Conservation (phyloP, 2,113 vertebrate genomes). For the Ophthalmolycus amberensis region DNA sequence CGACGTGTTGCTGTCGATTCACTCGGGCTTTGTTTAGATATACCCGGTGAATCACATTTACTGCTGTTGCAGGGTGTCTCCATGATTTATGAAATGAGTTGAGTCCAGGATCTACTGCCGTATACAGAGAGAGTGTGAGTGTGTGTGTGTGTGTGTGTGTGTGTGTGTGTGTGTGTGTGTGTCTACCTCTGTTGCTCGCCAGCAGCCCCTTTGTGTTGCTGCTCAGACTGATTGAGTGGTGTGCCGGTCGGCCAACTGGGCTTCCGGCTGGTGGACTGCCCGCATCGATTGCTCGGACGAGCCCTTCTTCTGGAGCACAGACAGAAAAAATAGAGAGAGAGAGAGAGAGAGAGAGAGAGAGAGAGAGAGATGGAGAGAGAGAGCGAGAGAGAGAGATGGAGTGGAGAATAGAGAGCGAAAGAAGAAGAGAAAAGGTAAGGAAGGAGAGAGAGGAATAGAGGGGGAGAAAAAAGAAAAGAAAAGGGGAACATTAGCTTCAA, state of each 20-base stretch:
- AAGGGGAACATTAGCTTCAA: conserved; percentile 79
- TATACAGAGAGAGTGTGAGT: background rate
- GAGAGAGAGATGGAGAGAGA: background rate
- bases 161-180: background rate
- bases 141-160: background rate
- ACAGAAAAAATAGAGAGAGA: conserved; percentile 23
- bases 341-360: background rate
- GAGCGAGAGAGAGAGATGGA: background rate
- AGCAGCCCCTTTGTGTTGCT: conserved; percentile 49
- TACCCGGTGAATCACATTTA: conserved; percentile 23
- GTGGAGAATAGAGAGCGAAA: background rate
- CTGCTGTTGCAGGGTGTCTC: conserved; percentile 16
- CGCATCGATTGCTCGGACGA: conserved; percentile 60
- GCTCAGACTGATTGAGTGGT: conserved; percentile 74
- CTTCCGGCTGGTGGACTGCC: conserved; percentile 71
- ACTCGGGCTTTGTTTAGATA: conserved; percentile 34
- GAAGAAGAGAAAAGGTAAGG: background rate
- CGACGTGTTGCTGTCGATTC: conserved; percentile 43
- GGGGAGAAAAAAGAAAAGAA: background rate
- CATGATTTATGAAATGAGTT: conserved; percentile 44
- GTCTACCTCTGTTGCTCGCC: conserved; percentile 61
- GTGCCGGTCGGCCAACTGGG: conserved; percentile 59
- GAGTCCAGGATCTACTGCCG: conserved; percentile 49
- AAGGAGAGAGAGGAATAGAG: background rate
- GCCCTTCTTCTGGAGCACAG: conserved; percentile 43